Evolutionary conservation across 2,888 invertebrate genomes (phyloP), one percentile per base, ranked within the genome.

Genomic region (Helicoverpa assulta): DNA sequence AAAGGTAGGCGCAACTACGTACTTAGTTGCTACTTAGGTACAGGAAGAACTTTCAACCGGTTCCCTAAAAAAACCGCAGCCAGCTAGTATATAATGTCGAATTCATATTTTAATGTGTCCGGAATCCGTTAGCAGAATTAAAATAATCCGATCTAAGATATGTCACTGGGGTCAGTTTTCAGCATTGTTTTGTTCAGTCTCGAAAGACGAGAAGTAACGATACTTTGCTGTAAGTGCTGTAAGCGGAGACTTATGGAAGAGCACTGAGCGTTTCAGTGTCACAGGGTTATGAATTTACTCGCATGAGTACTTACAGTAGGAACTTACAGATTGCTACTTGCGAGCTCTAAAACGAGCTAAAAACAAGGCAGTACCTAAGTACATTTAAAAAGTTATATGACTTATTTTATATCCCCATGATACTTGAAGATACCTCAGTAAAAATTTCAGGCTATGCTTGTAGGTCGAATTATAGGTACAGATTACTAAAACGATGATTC

Each of bases 141-240:
- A 57, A 40, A 40, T 40, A 40, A 40, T 40, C 40, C 14, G 40
- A 53, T 40, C 43, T 26, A 8, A 55, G 56, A 26, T 43, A 33
- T 18, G n/a, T n/a, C 63, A 71, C 47, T 59, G 14, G 66, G 61
- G 55, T 84, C 73, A 12, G 29, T 58, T 84, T 73, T 68, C 78
- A 80, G 69, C 67, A 84, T 82, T 80, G 81, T 78, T 73, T 73
- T 66, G 43, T 67, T 69, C 69, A 52, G 51, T 56, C 40, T 56
- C 64, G 78, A 26, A 71, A 82, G 61, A 57, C 40, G 73, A 78
- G 77, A 59, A 16, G n/a, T 21, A 47, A 21, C 50, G 40, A 47
- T 72, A 68, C 71, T 63, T 43, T 55, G 61, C 58, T 50, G 21
- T 52, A 43, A 7, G 12, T 53, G 29, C 43, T 59, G 76, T 72